Conservation (phyloP, 1,140 invertebrate genomes). For the Tetramorium parvispinum region DNA sequence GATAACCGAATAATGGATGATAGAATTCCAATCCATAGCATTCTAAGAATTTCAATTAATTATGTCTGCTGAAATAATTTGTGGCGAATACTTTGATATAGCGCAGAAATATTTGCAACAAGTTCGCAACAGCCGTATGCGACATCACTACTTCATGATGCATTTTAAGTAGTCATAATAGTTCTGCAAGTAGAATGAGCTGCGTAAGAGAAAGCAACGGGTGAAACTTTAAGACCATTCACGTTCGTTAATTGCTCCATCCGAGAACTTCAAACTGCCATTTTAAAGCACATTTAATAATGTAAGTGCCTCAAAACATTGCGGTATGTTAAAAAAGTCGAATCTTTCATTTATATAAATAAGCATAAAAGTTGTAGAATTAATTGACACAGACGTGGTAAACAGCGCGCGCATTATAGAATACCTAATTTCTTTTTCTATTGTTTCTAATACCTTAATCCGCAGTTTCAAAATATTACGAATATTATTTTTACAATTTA, state of each 20-base stretch:
- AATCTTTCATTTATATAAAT: not conserved
- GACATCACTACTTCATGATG: slow-evolving; percentile 42
- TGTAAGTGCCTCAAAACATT: not conserved
- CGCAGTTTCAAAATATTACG: not conserved
- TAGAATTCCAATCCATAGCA: not conserved
- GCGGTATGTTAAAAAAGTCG: not conserved
- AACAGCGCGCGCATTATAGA: not conserved
- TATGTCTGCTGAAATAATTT: slow-evolving; percentile 14
- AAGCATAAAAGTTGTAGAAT: not conserved
- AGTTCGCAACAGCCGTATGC: slow-evolving; percentile 28
- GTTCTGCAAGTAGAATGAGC: slow-evolving; percentile 31
- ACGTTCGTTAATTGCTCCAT: slow-evolving; percentile 30
- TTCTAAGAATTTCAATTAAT: not conserved
- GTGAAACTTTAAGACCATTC: slow-evolving; percentile 42
- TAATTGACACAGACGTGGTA: not conserved
- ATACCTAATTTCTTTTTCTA: not conserved
- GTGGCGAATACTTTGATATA: not conserved
- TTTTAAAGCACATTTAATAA: not conserved
- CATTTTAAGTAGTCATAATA: slow-evolving; percentile 21
- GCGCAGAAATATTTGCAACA: not conserved
- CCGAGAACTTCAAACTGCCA: slow-evolving; percentile 2
- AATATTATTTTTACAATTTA: not conserved
- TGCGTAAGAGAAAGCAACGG: not conserved
- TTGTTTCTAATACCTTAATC: not conserved
- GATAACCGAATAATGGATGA: not conserved